These are phyloP conservation scores for Drosophila eohydei DNA, from an alignment of 2,888 invertebrate species.

Conservation along the genomic window DNA sequence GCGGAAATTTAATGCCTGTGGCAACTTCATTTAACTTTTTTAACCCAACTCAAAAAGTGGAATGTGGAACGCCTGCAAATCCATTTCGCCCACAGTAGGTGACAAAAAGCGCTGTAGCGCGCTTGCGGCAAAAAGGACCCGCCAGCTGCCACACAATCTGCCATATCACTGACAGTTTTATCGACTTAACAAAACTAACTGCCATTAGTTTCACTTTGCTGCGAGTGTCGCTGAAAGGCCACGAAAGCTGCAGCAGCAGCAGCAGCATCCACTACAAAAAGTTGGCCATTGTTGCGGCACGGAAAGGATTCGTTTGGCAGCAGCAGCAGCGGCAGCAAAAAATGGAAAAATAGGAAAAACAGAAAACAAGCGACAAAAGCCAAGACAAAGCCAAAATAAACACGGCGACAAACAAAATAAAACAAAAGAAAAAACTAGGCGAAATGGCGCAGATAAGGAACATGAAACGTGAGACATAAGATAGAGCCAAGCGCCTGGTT, in stretches of 20 bases:
- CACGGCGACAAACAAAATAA: conserved; percentile 48
- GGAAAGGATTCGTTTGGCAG: conserved; percentile 34
- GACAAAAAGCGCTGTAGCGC: conserved; percentile 39
- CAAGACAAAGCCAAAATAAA: conserved; percentile 75
- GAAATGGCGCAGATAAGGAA: conserved; percentile 58
- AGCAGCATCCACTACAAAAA: conserved; percentile 46
- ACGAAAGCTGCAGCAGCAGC: conserved; percentile 55
- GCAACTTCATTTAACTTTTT: conserved; percentile 78
- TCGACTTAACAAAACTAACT: conserved; percentile 83
- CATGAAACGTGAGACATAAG: conserved; percentile 44
- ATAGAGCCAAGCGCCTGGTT: conserved; percentile 18
- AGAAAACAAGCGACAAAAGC: conserved; percentile 34
- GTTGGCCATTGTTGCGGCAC: conserved; percentile 38
- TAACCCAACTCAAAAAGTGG: conserved; percentile 66
- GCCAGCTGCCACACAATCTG: conserved; percentile 77
- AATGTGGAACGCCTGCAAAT: conserved; percentile 56
- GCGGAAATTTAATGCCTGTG: conserved; percentile 70
- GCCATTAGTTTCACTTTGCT: conserved; percentile 82
- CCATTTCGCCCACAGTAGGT: conserved; percentile 35
- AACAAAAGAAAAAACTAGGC: conserved; percentile 1
- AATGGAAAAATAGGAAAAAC: conserved; percentile 12
- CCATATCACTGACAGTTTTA: conserved; percentile 82
- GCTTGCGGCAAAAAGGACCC: conserved; percentile 30
- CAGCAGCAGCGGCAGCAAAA: conserved; percentile 3
- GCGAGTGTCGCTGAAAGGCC: conserved; percentile 78